Evolutionary conservation across 92 coral and sea anemone species (phyloP), one percentile per base, ranked within the genome.

Genomic region (Virgularia gustaviana): DNA sequence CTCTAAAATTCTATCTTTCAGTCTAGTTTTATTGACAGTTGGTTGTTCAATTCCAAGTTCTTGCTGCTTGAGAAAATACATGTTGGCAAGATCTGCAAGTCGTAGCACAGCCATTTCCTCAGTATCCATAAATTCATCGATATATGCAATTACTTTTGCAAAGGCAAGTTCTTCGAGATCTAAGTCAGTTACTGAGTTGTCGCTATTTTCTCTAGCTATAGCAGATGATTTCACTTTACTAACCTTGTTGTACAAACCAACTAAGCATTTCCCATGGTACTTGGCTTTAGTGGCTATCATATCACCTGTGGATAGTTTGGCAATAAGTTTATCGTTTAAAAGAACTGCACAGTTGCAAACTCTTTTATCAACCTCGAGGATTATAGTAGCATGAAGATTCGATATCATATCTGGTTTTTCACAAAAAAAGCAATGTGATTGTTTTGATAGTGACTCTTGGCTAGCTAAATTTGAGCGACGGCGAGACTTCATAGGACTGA

Each of bases 141-240:
- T 71, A 63, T 45, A 77, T 36, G 81, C 81, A 63, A 75, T 34
- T 23, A 80, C 65, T 66, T 80, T 79, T 36, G 85, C 49, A 81
- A 81, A 81, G 51, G 85, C 85, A 63, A 81, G 77, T 56, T 81
- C 82, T n/a, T 80, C 81, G 6, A 75, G 22, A 42, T 81, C 75
- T 37, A 70, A 43, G 51, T 57, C 35, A 9, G 35, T n/a, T 44
- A n/a, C 24, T 0, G 80, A 61, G 32, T 18, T 20, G 6, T 60
- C 49, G 29, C 36, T 30, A 42, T 23, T 41, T 9, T 59, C 36
- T 36, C 24, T 25, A 33, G 58, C 34, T 52, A 52, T 28, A 51
- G 64, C 64, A 43, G 63, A 36, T 30, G 43, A 71, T 44, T 78
- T 70, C 49, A 45, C 11, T 66, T 73, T 47, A 45, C 81, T 64